phyloP scores from a whole-genome alignment of 92 coral and sea anemone genomes.

The Chrysogorgia sp. region DNA sequence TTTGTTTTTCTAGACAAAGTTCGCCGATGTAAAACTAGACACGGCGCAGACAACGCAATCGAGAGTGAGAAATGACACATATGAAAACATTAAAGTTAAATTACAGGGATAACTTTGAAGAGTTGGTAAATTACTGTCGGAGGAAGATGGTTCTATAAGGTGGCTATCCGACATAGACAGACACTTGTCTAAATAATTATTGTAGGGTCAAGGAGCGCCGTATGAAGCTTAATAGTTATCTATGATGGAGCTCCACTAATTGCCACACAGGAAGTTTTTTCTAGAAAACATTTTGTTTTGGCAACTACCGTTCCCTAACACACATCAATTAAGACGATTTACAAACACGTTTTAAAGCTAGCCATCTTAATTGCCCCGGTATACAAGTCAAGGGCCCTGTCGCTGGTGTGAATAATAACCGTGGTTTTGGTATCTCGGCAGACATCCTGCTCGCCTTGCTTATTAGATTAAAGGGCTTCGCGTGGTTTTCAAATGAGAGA shows the following conservation, averaged over 20 bases:
- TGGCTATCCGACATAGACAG: neutral
- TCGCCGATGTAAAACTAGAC: too few species aligned
- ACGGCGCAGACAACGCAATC: neutral
- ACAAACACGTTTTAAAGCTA: too few species aligned
- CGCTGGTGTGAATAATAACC: slow-evolving; percentile 6
- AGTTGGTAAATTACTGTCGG: slow-evolving; percentile 10
- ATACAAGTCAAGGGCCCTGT: neutral
- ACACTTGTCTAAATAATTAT: slow-evolving; percentile 15
- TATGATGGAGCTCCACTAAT: slow-evolving; percentile 9
- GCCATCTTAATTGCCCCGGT: too few species aligned
- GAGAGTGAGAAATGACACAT: neutral
- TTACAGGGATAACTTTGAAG: slow-evolving; percentile 10
- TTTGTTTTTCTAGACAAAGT: slow-evolving; percentile 19
- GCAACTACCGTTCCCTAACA: neutral
- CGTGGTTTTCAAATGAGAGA: slow-evolving; percentile 35
- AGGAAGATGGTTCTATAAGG: neutral
- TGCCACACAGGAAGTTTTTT: slow-evolving; percentile 40
- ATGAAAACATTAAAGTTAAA: neutral
- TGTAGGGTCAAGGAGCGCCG: slow-evolving; percentile 19
- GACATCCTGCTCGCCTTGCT: slow-evolving; percentile 18
- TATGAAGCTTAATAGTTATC: slow-evolving; percentile 26
- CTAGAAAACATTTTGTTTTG: neutral
- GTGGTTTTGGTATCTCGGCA: slow-evolving; percentile 9
- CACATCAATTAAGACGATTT: neutral
- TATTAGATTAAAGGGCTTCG: slow-evolving; percentile 36